Base-by-base conservation (phyloP, 2,113 vertebrate species). In the Lates calcarifer region DNA sequence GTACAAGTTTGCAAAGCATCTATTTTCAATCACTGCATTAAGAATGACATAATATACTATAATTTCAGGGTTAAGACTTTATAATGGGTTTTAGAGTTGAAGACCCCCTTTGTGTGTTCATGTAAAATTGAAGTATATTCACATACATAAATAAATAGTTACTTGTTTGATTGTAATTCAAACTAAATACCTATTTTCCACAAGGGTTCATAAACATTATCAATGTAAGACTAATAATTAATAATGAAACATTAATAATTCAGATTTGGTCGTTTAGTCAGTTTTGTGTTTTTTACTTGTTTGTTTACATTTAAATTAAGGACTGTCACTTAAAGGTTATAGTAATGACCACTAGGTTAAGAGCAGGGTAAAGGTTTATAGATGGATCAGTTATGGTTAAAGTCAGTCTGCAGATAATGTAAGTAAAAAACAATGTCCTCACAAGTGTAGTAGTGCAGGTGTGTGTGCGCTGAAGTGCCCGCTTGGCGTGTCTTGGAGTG, bases 401-500 rank as follows among this genome's bases (percentile, higher is more conserved):
- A 65, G 62, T 55, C 6, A 62, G 15, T 0, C 58, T 47, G 35
- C 14, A 35, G 31, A 74, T 35, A 28, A 62, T 56, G 0, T 29
- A 37, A 13, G 35, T 4, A 81, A n/a, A n/a, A n/a, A n/a, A n/a
- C n/a, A n/a, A 75, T 20, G 72, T 77, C 58, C 70, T 83, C 65
- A 62, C 28, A 33, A 77, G 41, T 64, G 24, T 17, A 57, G 58
- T 6, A 75, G 37, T 12, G 3, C 49, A 29, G 73, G 61, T 68
- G 13, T 49, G 55, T 62, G 62, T 37, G 58, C 4, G 13, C 47
- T 56, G 55, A 67, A 57, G 65, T 77, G 68, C 35, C 47, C 3
- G 12, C 70, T 57, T 65, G 64, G 79, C 41, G 31, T 72, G 74
- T 76, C 60, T 51, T 35, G 24, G 10, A 67, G 73, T 47, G 29